Evolutionary conservation across 2,888 invertebrate species (phyloP).

Genomic region (Xanthia icteritia): DNA sequence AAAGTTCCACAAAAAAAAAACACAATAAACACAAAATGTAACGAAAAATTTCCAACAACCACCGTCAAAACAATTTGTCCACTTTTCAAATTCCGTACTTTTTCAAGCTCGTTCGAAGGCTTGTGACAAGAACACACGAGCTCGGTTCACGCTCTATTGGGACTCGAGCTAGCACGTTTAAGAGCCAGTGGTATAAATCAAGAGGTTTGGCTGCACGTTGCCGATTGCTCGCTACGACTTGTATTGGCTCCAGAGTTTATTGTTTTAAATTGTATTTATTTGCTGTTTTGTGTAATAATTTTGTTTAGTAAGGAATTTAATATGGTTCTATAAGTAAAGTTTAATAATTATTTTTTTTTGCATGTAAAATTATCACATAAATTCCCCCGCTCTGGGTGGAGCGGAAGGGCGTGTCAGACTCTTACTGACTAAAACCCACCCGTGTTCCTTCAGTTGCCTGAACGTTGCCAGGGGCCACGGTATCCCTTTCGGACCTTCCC

Average conservation of each 20-base stretch:
- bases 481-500: too few relatives aligned
- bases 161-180: conserved; percentile 58
- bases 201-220: conserved; percentile 51
- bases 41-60: background rate
- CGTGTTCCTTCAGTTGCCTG: too few relatives aligned
- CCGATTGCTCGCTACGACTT: conserved; percentile 41
- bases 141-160: conserved; percentile 60
- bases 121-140: conserved; percentile 59
- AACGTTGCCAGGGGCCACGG: too few relatives aligned
- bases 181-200: conserved; percentile 60
- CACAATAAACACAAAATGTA: background rate
- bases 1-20: background rate
- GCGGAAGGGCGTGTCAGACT: too few relatives aligned
- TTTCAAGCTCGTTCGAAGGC: conserved; percentile 29
- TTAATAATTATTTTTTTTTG: too few relatives aligned
- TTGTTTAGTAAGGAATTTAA: background rate
- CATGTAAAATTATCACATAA: too few relatives aligned
- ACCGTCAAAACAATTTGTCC: conserved; percentile 22
- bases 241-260: conserved; percentile 37
- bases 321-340: too few relatives aligned
- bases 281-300: conserved; percentile 11
- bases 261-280: conserved; percentile 56
- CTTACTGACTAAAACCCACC: too few relatives aligned
- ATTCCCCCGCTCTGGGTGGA: too few relatives aligned
- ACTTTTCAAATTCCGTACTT: conserved; percentile 40